Evolutionary conservation across 1,140 invertebrate genomes (phyloP).

Genomic region (Nasonia vitripennis): DNA sequence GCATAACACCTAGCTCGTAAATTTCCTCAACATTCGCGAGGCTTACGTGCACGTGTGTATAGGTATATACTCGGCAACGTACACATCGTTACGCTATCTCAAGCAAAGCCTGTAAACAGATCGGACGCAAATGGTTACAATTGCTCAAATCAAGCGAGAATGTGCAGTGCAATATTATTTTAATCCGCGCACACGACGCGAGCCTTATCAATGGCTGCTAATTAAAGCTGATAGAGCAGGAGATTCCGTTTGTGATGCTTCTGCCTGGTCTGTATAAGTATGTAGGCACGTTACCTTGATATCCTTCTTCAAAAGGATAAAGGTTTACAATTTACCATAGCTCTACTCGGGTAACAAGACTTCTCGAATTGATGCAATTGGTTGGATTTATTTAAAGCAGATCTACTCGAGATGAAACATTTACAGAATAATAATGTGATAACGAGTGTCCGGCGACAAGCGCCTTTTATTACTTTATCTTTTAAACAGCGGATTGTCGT

Average conservation of each 20-base stretch:
- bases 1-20: conserved; percentile 26
- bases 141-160: conserved; percentile 7
- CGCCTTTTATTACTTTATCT: no score
- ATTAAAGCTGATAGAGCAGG: not conserved
- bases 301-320: no score
- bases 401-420: no score
- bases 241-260: no score
- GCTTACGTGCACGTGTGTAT: not conserved
- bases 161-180: not conserved
- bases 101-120: not conserved
- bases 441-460: no score
- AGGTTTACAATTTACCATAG: no score
- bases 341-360: no score
- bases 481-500: no score
- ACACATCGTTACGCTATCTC: conserved; percentile 2
- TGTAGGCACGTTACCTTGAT: not conserved
- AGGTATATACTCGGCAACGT: not conserved
- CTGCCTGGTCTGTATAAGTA: no score
- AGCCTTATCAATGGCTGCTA: conserved; percentile 11
- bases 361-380: no score
- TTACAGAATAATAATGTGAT: no score
- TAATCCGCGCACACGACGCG: not conserved
- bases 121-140: not conserved
- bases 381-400: no score
- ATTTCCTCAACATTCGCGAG: conserved; percentile 16